A percentile compares a stretch with the other conserved stretches of the same genome.
phyloP scores from a whole-genome alignment of 2,888 invertebrate species.

The Hoplodrina blanda region DNA sequence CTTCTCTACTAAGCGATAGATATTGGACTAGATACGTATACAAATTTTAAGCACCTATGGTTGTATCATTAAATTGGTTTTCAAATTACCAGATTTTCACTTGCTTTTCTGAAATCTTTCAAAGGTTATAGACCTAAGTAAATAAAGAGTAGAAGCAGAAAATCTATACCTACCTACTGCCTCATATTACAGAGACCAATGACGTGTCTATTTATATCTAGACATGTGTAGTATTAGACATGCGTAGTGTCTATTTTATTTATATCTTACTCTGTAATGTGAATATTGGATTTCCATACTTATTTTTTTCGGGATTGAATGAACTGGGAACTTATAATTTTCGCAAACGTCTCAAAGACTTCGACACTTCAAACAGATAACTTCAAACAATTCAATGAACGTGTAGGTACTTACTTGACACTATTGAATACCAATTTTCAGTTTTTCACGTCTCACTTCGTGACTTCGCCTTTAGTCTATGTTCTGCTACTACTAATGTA shows the following conservation, averaged over 20 bases:
- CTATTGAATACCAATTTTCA: slow-evolving; percentile 35
- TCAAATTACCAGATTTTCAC: not conserved
- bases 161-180: too few species aligned
- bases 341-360: slow-evolving; percentile 18
- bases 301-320: slow-evolving; percentile 2
- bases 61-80: not conserved
- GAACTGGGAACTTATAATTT: slow-evolving; percentile 8
- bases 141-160: too few species aligned
- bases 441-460: slow-evolving; percentile 3
- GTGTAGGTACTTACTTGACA: slow-evolving; percentile 4
- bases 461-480: slow-evolving; percentile 14
- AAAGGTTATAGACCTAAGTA: too few species aligned
- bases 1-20: slow-evolving; percentile 6
- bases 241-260: too few species aligned
- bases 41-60: not conserved
- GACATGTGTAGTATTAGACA: too few species aligned
- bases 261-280: too few species aligned
- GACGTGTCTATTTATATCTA: too few species aligned
- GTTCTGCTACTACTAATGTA: slow-evolving; percentile 19
- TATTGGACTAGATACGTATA: too few species aligned
- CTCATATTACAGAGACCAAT: too few species aligned
- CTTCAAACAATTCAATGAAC: slow-evolving; percentile 42
- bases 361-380: slow-evolving; percentile 1
- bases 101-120: not conserved
- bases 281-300: not conserved